A percentile compares a stretch with the other conserved stretches of the same genome.
These are phyloP conservation scores for Pseudomyrmex cubaensis DNA, from an alignment of 1,140 invertebrate species.

Conservation along the genomic window DNA sequence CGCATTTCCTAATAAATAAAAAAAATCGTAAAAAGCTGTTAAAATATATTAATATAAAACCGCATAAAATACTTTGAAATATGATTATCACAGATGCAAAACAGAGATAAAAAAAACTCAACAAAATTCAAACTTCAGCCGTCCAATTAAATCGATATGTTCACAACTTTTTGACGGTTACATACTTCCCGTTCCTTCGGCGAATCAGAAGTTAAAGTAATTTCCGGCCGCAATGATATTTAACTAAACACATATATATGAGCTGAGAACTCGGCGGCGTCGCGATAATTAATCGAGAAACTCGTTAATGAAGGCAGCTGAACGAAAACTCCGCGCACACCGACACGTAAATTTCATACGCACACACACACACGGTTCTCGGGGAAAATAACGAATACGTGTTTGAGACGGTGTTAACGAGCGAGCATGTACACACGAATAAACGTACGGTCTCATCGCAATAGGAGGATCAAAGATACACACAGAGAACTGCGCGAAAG, in stretches of 20 bases:
- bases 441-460: not conserved
- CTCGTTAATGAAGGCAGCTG: constrained; percentile 48
- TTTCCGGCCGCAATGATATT: constrained; percentile 25
- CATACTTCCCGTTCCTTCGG: not conserved
- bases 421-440: not conserved
- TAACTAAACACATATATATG: not conserved
- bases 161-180: not conserved
- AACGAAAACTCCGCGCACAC: constrained; percentile 21
- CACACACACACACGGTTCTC: not conserved
- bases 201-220: constrained; percentile 19
- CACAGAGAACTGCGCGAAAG: constrained; percentile 13
- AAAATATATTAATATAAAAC: too few relatives aligned
- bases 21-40: too few relatives aligned
- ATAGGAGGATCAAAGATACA: not conserved
- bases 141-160: not conserved
- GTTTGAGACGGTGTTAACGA: constrained; percentile 23
- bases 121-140: not conserved
- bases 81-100: too few relatives aligned
- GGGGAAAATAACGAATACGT: constrained; percentile 31
- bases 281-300: constrained; percentile 56
- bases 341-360: constrained; percentile 4
- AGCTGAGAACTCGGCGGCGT: not conserved
- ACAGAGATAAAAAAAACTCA: too few relatives aligned
- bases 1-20: too few relatives aligned
- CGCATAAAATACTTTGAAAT: too few relatives aligned